Evolutionary conservation across 2,113 vertebrate species (phyloP), one percentile per base, ranked within the genome.

Genomic region (rabbit (Oryctolagus cuniculus)): DNA sequence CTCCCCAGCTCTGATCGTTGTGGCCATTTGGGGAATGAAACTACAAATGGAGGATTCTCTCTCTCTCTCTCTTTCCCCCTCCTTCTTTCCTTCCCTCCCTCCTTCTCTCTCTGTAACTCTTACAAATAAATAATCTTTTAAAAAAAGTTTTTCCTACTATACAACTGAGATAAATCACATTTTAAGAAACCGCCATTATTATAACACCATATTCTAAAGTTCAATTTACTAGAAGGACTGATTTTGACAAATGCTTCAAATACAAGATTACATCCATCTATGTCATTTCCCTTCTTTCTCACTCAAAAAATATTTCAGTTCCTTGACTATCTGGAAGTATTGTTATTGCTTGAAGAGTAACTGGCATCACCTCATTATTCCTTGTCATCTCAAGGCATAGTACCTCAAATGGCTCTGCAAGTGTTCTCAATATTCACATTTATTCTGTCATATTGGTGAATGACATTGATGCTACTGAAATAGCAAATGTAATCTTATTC

Each of bases 331-430:
- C n/a, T 70, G 24, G 67, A 86, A 58, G 21, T n/a, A 27, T 69
- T 34, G 49, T 63, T 88, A 22, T 27, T 91, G 79, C 85, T 88
- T 88, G 51, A 91, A 53, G 66, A 49, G 10, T 51, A n/a, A 29
- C 27, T 86, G 74, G 53, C 13, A 77, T 61, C 12, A 4, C 25
- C 53, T 89, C 53, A 61, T 81, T 49, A 75, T 11, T 38, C 44
- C 31, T 89, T 78, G 63, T 89, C 61, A 86, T 89, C 34, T 87
- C 36, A 51, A 81, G 25, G 1, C 27, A 86, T 89, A 82, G 63
- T 44, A 38, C 51, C 72, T 92, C 79, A 58, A n/a, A 29, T 29
- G 21, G 21, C n/a, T 77, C 67, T 27, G 15, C 69, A 77, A 27
- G 17, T 25, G 51, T 64, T 80, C 29, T n/a, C 53, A 58, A 8